Evolutionary conservation across 2,797 vertebrate genomes (phyloP).

Genomic region (Ciconia nigra): DNA sequence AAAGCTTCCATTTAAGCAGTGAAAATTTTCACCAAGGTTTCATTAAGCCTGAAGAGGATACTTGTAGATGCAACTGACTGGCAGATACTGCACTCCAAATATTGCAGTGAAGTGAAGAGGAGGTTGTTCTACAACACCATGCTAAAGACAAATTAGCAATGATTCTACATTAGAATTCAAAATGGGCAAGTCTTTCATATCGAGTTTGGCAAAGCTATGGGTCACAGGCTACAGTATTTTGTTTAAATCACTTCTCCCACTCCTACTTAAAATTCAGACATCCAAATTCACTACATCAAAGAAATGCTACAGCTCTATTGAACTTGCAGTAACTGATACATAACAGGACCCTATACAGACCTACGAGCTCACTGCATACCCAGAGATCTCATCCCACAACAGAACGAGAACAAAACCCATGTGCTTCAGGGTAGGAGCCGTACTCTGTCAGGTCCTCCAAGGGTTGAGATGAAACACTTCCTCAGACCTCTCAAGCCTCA

Average conservation of each 20-base stretch:
- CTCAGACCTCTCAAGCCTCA: neutral
- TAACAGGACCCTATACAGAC: neutral
- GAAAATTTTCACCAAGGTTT: neutral
- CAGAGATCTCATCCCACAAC: neutral
- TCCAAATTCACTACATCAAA: neutral
- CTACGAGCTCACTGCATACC: neutral
- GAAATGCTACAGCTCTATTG: neutral
- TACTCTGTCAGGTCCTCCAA: neutral
- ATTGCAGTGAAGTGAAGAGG: neutral
- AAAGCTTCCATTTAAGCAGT: neutral
- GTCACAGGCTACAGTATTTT: conserved; percentile 37
- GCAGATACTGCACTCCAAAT: neutral
- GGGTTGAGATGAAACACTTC: neutral
- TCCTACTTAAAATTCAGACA: conserved; percentile 44
- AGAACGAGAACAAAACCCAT: neutral
- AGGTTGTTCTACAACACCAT: conserved; percentile 3
- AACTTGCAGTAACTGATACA: neutral
- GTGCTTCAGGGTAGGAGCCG: neutral
- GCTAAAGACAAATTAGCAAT: conserved; percentile 44
- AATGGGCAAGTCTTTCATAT: neutral
- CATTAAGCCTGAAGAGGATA: neutral
- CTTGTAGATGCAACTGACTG: neutral
- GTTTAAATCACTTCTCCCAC: conserved; percentile 50
- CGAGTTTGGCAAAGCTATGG: neutral
- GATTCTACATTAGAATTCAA: conserved; percentile 16